A percentile compares a stretch with the other conserved stretches of the same genome.
Evolutionary conservation across 2,797 vertebrate species (phyloP).

Genomic region (Triplophysa yarkandensis): DNA sequence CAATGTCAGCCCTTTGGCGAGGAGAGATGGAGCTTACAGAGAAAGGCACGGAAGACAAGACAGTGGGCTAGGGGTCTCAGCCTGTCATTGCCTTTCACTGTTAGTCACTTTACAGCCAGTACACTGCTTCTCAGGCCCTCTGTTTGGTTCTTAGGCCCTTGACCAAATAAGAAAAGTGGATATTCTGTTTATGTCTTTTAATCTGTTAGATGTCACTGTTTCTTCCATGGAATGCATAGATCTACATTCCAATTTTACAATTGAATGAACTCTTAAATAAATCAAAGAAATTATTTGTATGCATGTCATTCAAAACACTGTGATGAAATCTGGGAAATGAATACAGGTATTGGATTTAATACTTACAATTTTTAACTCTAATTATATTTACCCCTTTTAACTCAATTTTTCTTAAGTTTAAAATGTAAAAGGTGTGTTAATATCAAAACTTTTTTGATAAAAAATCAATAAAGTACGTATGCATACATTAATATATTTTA

Average conservation of each 20-base stretch:
- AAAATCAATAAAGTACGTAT: too few relatives aligned
- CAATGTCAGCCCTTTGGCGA: constrained; percentile 94
- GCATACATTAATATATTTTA: too few relatives aligned
- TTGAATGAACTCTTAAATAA: too few relatives aligned
- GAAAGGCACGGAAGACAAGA: constrained; percentile 80
- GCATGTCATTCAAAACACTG: not conserved
- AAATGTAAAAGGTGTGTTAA: too few relatives aligned
- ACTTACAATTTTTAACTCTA: too few relatives aligned
- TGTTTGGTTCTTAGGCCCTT: constrained; percentile 1
- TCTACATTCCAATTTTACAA: too few relatives aligned
- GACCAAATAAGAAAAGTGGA: constrained; percentile 22
- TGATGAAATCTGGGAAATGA: not conserved
- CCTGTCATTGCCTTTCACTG: constrained; percentile 65
- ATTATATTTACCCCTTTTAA: not conserved
- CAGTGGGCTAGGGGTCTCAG: constrained; percentile 44
- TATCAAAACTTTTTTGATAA: too few relatives aligned
- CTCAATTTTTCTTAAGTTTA: too few relatives aligned
- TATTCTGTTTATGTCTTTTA: constrained; percentile 6
- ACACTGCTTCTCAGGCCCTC: constrained; percentile 17
- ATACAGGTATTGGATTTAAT: not conserved
- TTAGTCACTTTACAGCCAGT: constrained; percentile 58
- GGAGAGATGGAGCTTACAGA: constrained; percentile 81
- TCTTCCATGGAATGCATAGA: too few relatives aligned
- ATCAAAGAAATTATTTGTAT: not conserved
- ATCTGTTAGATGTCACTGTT: not conserved